Evolutionary conservation across 2,797 vertebrate genomes (phyloP).

Genomic region (Eulemur rubriventer): DNA sequence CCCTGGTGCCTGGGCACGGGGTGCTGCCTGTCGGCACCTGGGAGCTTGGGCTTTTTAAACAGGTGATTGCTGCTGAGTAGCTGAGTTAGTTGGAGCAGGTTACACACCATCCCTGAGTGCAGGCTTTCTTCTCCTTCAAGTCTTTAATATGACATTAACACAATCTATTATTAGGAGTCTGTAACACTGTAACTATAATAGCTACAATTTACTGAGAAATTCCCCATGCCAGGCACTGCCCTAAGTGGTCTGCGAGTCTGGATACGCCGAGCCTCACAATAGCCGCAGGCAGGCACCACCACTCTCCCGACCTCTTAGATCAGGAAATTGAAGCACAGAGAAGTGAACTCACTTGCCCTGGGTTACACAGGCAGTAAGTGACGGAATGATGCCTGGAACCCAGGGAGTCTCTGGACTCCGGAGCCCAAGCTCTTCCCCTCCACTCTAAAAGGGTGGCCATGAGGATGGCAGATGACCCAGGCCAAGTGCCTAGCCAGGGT

Average conservation of each 20-base stretch:
- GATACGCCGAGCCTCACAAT: rapidly evolving
- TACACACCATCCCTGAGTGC: rapidly evolving
- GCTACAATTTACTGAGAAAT: rapidly evolving
- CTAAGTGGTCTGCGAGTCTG: rapidly evolving
- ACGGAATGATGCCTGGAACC: neutral
- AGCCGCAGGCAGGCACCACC: rapidly evolving
- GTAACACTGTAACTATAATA: neutral
- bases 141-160: neutral
- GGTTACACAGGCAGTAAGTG: too few species aligned
- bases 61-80: neutral
- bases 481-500: neutral
- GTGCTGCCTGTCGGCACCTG: rapidly evolving
- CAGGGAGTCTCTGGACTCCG: neutral
- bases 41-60: rapidly evolving
- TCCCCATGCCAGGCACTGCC: neutral
- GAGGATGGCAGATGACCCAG: neutral
- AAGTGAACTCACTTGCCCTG: neutral
- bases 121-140: neutral
- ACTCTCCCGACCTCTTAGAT: neutral
- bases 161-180: neutral
- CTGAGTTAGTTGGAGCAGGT: neutral
- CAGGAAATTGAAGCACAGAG: neutral
- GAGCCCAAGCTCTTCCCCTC: neutral
- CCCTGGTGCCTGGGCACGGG: rapidly evolving
- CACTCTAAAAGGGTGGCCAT: rapidly evolving